A percentile compares a stretch with the other conserved stretches of the same genome.
Evolutionary conservation across 2,888 invertebrate genomes (phyloP).

Genomic region (Pegoplata infirma): DNA sequence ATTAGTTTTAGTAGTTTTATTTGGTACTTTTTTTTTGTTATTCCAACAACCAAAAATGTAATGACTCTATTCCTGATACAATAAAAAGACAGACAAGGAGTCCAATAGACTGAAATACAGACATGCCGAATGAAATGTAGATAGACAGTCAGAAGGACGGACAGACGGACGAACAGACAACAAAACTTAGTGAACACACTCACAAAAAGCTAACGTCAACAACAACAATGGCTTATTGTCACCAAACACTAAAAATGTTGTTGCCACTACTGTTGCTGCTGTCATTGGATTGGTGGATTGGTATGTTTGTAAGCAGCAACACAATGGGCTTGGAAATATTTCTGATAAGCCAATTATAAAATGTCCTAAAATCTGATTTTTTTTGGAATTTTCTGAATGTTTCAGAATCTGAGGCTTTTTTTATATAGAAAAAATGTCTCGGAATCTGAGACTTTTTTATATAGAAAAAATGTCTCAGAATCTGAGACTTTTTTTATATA

Average conservation of each 20-base stretch:
- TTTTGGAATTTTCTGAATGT: no score
- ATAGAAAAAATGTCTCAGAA: no score
- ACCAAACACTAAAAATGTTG: slow-evolving; percentile 41
- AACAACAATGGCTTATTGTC: slow-evolving; percentile 52
- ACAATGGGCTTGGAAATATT: neutral
- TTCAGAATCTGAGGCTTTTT: no score
- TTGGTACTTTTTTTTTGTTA: neutral
- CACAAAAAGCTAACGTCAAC: slow-evolving; percentile 31
- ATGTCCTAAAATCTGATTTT: no score
- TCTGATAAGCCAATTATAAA: no score
- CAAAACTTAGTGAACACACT: neutral
- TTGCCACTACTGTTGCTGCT: slow-evolving; percentile 27
- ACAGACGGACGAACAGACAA: neutral
- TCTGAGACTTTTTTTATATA: no score
- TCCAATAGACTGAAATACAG: neutral
- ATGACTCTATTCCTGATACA: slow-evolving; percentile 45
- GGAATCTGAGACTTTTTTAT: no score
- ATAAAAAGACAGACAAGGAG: neutral
- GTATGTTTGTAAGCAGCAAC: neutral
- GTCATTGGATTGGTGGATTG: neutral
- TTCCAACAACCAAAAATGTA: slow-evolving; percentile 16
- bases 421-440: no score
- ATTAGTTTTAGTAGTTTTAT: slow-evolving; percentile 43
- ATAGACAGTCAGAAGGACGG: neutral
- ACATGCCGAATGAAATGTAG: no score